These are phyloP conservation scores for Prenolepis imparis DNA, from an alignment of 2,888 invertebrate species.

Conservation along the genomic window DNA sequence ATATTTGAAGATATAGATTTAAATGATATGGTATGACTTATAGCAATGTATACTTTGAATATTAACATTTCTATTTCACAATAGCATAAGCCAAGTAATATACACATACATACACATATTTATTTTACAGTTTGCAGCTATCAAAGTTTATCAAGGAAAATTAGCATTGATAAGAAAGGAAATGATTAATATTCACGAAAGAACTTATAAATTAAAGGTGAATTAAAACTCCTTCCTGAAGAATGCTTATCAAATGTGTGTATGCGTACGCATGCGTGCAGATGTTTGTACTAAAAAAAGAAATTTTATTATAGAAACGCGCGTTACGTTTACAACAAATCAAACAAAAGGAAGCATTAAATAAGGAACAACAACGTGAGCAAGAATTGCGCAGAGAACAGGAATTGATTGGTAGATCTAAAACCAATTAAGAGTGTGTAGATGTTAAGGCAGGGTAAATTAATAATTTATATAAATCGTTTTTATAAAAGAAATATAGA, in stretches of 20 bases:
- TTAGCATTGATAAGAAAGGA: constrained; percentile 85
- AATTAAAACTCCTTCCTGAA: constrained; percentile 54
- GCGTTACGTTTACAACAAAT: constrained; percentile 85
- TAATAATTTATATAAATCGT: constrained; percentile 22
- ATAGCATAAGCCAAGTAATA: constrained; percentile 4
- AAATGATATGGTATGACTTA: constrained; percentile 84
- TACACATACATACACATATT: not conserved
- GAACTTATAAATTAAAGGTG: constrained; percentile 86
- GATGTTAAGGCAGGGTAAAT: constrained; percentile 7
- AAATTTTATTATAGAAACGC: constrained; percentile 83
- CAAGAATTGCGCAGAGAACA: constrained; percentile 83
- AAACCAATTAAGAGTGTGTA: constrained; percentile 50
- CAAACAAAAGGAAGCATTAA: constrained; percentile 85
- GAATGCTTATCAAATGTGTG: not conserved
- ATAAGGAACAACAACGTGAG: constrained; percentile 81
- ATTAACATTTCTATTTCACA: not conserved
- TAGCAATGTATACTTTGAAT: not conserved
- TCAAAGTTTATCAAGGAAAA: constrained; percentile 86
- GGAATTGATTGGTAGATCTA: constrained; percentile 82
- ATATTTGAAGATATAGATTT: constrained; percentile 80
- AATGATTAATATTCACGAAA: constrained; percentile 85
- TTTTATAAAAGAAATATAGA: constrained; percentile 10
- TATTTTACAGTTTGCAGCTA: constrained; percentile 82
- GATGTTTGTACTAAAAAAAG: not conserved
- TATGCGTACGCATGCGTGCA: not conserved